Base-by-base conservation (phyloP, 2,888 invertebrate genomes). In the Baccha elongata region DNA sequence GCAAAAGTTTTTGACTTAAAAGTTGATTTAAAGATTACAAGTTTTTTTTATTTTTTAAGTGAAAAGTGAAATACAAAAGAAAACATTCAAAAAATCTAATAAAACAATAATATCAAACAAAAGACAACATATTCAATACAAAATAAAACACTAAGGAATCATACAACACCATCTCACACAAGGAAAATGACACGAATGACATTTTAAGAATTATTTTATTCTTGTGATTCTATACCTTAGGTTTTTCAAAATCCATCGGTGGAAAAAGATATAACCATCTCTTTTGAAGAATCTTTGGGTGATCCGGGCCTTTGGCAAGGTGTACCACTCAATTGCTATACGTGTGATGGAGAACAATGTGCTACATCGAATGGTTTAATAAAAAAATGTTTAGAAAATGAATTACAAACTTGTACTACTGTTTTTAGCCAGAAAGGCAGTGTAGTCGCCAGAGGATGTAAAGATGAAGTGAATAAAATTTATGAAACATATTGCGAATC, bases 381-480 rank as follows among this genome's bases (percentile, higher is more conserved):
- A 0, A 42, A 23, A 4, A 53, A 55, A 32, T 87, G 87, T 32
- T 37, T 11, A 10, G 72, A 29, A 5, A 84, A 87, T 32, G 72
- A 55, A 0, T 26, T 72, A 3, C 87, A 87, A 60, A 85, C 86
- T 1, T 87, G 87, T 44, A 74, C 85, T 0, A 84, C 85, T 0
- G 85, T 81, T 1, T 87, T 87, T 32, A 21, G 23, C n/a, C 26
- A 46, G 19, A 10, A 10, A 0, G 86, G 85, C 0, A 19, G 42
- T 2, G 84, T 87, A 1, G 21, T 78, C 1, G 79, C 71, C 0
- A 86, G 87, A 6, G 87, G 87, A 19, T 87, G 87, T 52, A 86
- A 86, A 17, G 86, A 86, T 52, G 11, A 8, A 0, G 58, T 88
- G 2, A n/a, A 10, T 0, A 23, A 13, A 11, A 46, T 3, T 1